phyloP scores from a whole-genome alignment of 1,140 invertebrate species.

The Drosophila kanapiae region DNA sequence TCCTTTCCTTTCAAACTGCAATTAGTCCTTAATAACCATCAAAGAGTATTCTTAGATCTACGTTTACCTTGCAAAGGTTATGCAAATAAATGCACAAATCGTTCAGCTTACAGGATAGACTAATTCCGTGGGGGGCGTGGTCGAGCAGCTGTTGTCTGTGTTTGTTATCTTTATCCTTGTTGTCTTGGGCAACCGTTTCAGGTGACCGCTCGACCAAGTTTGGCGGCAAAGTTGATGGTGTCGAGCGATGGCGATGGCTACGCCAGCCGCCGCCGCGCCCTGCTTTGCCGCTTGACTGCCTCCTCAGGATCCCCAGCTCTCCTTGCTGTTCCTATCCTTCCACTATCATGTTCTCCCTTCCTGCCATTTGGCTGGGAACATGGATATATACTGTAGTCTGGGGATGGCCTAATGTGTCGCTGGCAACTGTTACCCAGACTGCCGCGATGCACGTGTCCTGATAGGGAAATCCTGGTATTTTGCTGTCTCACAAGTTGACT shows the following conservation, averaged over 20 bases:
- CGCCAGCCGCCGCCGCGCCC: not conserved
- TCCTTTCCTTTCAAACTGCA: no score
- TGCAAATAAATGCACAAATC: slow-evolving; percentile 30
- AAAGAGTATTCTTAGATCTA: not conserved
- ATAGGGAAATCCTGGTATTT: slow-evolving; percentile 19
- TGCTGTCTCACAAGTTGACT: slow-evolving; percentile 21
- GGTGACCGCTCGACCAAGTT: slow-evolving; percentile 36
- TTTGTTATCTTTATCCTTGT: not conserved
- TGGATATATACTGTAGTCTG: slow-evolving; percentile 1
- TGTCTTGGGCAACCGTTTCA: slow-evolving; percentile 38
- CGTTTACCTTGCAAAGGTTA: not conserved
- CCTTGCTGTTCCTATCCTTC: not conserved
- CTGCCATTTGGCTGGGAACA: slow-evolving; percentile 26
- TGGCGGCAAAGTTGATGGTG: slow-evolving; percentile 32
- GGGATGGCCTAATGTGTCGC: slow-evolving; percentile 34
- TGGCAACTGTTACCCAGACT: slow-evolving; percentile 18
- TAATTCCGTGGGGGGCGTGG: slow-evolving; percentile 12
- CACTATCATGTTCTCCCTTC: slow-evolving; percentile 1
- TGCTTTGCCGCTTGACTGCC: slow-evolving; percentile 31
- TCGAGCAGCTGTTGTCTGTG: slow-evolving; percentile 35
- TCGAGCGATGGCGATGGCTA: slow-evolving; percentile 34
- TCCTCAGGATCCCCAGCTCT: not conserved
- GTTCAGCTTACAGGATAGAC: slow-evolving; percentile 13
- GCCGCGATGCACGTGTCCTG: slow-evolving; percentile 33
- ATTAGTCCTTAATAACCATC: not conserved